phyloP scores from a whole-genome alignment of 2,113 vertebrate genomes.

The Phainopepla nitens region DNA sequence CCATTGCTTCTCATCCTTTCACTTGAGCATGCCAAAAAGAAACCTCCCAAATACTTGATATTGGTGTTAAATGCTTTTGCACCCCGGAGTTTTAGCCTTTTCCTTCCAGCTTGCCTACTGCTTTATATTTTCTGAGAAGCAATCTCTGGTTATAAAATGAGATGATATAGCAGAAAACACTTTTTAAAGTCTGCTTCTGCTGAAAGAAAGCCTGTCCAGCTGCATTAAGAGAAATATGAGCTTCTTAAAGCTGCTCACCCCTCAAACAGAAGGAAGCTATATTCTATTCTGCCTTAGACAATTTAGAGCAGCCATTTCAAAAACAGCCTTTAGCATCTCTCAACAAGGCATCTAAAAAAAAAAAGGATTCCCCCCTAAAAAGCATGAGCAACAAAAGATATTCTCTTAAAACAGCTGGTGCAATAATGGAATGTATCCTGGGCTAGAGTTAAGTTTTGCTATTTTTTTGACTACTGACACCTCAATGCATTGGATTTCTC shows the following conservation, averaged over 20 bases:
- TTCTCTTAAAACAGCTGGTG: neutral
- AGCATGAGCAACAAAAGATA: neutral
- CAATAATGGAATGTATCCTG: neutral
- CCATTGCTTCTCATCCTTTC: neutral
- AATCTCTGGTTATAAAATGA: neutral
- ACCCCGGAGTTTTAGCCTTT: neutral
- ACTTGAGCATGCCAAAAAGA: neutral
- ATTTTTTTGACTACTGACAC: neutral
- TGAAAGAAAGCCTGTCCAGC: neutral
- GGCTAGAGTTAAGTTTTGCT: neutral
- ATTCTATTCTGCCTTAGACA: neutral
- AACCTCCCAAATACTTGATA: neutral
- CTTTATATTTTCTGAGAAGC: neutral
- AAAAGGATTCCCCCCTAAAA: neutral
- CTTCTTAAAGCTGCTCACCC: neutral
- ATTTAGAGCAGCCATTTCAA: slow-evolving; percentile 20
- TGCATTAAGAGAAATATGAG: slow-evolving; percentile 23
- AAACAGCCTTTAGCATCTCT: neutral
- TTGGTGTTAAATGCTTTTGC: neutral
- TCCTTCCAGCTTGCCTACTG: neutral
- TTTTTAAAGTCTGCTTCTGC: neutral
- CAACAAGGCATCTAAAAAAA: neutral
- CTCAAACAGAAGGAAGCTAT: neutral
- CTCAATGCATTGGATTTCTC: neutral
- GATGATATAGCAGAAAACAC: neutral